Conservation (phyloP, 1,140 invertebrate species). For the Druon quercuslanigerum region DNA sequence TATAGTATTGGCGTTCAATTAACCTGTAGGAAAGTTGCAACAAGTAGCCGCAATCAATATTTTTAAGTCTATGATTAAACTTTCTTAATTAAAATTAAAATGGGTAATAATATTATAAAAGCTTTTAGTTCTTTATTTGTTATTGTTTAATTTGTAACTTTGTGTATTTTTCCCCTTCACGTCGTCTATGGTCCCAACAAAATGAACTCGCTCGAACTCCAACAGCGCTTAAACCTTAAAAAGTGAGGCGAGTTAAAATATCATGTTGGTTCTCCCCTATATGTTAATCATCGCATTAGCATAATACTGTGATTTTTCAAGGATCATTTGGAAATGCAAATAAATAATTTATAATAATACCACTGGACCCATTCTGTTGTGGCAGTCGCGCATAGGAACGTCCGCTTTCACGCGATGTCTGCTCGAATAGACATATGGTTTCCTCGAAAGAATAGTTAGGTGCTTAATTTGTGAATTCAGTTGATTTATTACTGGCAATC, state of each 20-base stretch:
- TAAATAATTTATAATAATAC: constrained; percentile 76
- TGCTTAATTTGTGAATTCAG: constrained; percentile 19
- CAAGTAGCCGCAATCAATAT: no score
- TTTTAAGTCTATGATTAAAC: no score
- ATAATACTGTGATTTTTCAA: constrained; percentile 76
- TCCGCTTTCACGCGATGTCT: constrained; percentile 23
- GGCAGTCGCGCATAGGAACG: constrained; percentile 35
- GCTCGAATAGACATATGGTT: constrained; percentile 21
- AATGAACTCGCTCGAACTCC: constrained; percentile 16
- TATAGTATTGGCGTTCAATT: no score
- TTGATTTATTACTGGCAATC: constrained; percentile 11
- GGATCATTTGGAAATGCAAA: constrained; percentile 75
- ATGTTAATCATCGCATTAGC: constrained; percentile 75
- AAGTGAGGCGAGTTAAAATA: constrained; percentile 70
- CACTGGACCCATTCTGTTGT: constrained; percentile 40
- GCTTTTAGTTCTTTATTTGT: not conserved
- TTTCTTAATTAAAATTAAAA: no score
- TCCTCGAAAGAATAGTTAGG: constrained; percentile 22
- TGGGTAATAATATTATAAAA: not conserved
- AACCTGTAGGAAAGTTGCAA: no score
- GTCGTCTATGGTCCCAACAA: not conserved
- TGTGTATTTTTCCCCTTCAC: not conserved
- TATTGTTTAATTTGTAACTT: not conserved
- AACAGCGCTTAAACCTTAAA: constrained; percentile 33
- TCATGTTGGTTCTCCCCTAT: constrained; percentile 70